phyloP scores from a whole-genome alignment of 2,797 vertebrate genomes.

The Tragopan temminckii region DNA sequence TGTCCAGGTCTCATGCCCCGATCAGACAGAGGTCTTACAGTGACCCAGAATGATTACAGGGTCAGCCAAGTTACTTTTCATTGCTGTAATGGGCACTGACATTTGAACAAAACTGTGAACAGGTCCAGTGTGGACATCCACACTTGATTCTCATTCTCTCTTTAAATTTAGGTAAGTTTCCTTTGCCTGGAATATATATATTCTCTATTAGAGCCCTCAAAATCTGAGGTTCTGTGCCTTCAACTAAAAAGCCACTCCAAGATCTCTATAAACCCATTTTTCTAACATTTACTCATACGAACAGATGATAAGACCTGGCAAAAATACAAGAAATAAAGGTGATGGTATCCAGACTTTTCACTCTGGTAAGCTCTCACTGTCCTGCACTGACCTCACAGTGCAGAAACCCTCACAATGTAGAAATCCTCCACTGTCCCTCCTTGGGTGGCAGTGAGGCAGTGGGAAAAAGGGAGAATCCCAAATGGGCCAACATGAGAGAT shows the following conservation, averaged over 20 bases:
- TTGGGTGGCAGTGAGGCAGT: neutral
- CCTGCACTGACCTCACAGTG: too few relatives aligned
- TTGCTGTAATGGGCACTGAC: neutral
- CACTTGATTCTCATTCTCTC: neutral
- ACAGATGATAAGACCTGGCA: neutral
- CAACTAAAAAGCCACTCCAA: neutral
- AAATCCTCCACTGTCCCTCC: neutral
- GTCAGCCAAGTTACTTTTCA: neutral
- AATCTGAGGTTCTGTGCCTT: neutral
- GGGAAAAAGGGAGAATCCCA: neutral
- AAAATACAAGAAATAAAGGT: neutral
- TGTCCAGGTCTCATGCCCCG: neutral
- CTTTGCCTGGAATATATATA: neutral
- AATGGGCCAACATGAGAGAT: neutral
- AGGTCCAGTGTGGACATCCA: neutral
- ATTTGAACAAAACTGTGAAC: neutral
- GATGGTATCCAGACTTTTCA: fast-evolving
- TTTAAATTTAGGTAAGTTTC: neutral
- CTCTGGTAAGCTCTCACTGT: neutral
- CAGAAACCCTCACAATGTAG: too few relatives aligned
- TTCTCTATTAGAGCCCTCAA: neutral
- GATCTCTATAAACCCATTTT: neutral
- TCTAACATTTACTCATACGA: neutral
- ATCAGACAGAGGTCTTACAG: neutral
- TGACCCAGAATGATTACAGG: neutral